Percentiles rank a stretch among this genome's conserved stretches.
phyloP scores from a whole-genome alignment of 2,888 invertebrate genomes.

The Lepidonotus clava region DNA sequence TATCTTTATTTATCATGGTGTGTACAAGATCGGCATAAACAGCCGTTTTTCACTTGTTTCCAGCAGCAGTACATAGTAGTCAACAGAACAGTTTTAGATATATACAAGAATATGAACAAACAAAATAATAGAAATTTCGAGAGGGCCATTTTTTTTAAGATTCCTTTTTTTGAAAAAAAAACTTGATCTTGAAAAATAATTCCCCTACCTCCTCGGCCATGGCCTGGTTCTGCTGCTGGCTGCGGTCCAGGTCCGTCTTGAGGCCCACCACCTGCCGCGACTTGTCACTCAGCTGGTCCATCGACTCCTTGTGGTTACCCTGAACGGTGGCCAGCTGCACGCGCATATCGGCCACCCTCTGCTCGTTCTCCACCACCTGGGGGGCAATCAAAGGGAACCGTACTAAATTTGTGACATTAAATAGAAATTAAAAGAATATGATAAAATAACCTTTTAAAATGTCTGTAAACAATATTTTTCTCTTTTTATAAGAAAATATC shows the following conservation, averaged over 20 bases:
- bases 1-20: no score
- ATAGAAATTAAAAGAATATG: not conserved
- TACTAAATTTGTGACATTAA: not conserved
- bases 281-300: constrained; percentile 77
- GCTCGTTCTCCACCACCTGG: constrained; percentile 76
- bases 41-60: no score
- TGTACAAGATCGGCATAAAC: no score
- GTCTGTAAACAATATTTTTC: not conserved
- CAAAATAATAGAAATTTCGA: not conserved
- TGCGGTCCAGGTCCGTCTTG: constrained; percentile 74
- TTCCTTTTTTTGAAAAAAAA: not conserved
- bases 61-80: no score
- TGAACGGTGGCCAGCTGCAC: constrained; percentile 77
- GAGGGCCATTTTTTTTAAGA: no score
- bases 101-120: not conserved
- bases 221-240: constrained; percentile 75
- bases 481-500: no score
- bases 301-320: constrained; percentile 78
- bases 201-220: constrained; percentile 76
- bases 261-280: constrained; percentile 74
- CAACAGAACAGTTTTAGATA: no score
- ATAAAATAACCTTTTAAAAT: not conserved
- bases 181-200: not conserved
- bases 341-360: constrained; percentile 74
- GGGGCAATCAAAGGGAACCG: not conserved